Evolutionary conservation across 2,888 invertebrate genomes (phyloP), one percentile per base, ranked within the genome.

Genomic region (Galerucella pusilla): DNA sequence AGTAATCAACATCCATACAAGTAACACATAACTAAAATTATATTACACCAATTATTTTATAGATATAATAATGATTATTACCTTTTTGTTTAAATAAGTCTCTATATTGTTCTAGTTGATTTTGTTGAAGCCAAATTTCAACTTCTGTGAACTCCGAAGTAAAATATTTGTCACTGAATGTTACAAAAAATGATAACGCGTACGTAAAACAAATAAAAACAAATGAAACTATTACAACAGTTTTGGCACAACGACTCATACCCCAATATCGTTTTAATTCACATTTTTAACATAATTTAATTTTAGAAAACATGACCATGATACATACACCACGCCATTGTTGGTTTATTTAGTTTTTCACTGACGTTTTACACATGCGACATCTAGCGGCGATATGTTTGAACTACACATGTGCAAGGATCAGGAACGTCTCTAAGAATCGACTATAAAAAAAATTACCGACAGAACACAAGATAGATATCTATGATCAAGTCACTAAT

Each of bases 71-170:
- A 54, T 60, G 89, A 92, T 90, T 42, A 42, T 42, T 87, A 95
- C 95, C 95, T 88, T 92, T 91, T 83, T 93, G 91, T 81, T 88
- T 90, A 86, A 94, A 95, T 46, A 94, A 87, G 79, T 92, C 90
- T 84, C 92, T 92, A 85, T 93, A 93, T 78, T 92, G 90, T 49
- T 91, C 90, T 77, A 95, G 89, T 79, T 93, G 91, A 85, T 93
- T 94, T 85, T 94, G 92, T 74, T 92, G 91, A 79, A 95, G 88
- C 95, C 95, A 95, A 84, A 91, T 89, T 83, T 94, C 93, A 73
- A 94, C 93, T 87, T 92, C 91, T 59, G 89, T 89, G 35, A 80
- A 80, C 89, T 80, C 76, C 11, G 79, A 74, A 73, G 80, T 76
- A 49, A 85, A 83, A 80, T 87, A 85, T 59, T 86, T 86, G 78